Base-by-base conservation (phyloP, 2,888 invertebrate genomes). In the Heliconius aoede region DNA sequence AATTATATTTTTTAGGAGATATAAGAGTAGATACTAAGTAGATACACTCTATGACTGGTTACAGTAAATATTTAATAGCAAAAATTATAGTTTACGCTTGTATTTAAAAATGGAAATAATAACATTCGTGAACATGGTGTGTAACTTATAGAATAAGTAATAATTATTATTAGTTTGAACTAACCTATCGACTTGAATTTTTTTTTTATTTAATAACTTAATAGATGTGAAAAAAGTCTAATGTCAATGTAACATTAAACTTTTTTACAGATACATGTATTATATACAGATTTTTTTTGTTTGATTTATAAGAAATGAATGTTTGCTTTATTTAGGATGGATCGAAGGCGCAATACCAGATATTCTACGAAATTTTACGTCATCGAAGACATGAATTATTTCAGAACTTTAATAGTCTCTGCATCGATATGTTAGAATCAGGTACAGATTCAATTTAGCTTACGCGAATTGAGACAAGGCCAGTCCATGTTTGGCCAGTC, bases 281-380 rank as follows among this genome's bases (percentile, higher is more conserved):
- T 4, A 32, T 55, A 26, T 55, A 55, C n/a, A 55, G 4, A 65
- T n/a, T 21, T 13, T 46, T 40, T 62, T 51, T 21, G 36, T 15
- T 3, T 74, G 21, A 55, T 69, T 15, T 28, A n/a, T 62, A 65
- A 73, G 46, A 51, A 73, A 80, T 64, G 72, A 81, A 74, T 80
- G 28, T 77, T 79, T 80, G 74, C 78, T 80, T 80, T 81, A 88
- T 89, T 84, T 91, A 93, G 92, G 93, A 88, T 87, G 92, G 91
- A 90, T 87, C 91, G 92, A 87, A 83, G 92, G 92, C 93, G 93
- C 93, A 93, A 93, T 91, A 89, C 90, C 89, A 88, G 88, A 85
- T 84, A 87, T 84, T 84, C 86, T 83, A 74, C 86, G 83, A 84
- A 84, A 82, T 82, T 86, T 83, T 87, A 86, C 86, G 81, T 83